phyloP scores from a whole-genome alignment of 2,113 vertebrate species.

The Marcusenius ussheri region DNA sequence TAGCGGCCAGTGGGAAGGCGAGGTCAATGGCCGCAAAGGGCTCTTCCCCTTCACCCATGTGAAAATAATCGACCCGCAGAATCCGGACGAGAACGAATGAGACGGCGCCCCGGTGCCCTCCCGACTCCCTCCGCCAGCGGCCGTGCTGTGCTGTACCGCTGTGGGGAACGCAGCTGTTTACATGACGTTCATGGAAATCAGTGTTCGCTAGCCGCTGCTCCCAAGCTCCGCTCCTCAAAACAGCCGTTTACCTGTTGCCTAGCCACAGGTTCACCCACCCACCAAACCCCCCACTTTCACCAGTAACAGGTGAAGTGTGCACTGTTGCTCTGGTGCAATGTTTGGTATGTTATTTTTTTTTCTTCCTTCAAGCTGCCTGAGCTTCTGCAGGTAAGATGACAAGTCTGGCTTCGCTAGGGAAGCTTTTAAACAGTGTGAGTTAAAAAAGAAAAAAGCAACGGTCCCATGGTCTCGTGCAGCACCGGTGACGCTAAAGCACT shows the following conservation, averaged over 20 bases:
- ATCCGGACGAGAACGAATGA: slow-evolving; percentile 92
- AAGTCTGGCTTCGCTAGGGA: background rate
- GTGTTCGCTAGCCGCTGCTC: slow-evolving; percentile 3
- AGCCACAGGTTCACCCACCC: background rate
- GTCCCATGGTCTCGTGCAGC: background rate
- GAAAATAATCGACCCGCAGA: slow-evolving; percentile 91
- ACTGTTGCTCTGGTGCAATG: background rate
- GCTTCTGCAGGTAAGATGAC: background rate
- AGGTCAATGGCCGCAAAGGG: slow-evolving; percentile 90
- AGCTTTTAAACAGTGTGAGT: background rate
- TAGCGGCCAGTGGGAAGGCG: slow-evolving; percentile 97
- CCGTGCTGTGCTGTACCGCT: background rate
- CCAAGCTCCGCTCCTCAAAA: slow-evolving; percentile 14
- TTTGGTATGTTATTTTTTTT: background rate
- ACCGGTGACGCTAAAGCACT: background rate
- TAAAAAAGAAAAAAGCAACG: background rate
- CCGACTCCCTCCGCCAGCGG: slow-evolving; percentile 44
- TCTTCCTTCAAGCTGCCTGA: background rate
- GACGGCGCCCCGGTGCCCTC: slow-evolving; percentile 38
- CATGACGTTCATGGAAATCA: slow-evolving; percentile 3
- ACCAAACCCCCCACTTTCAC: background rate
- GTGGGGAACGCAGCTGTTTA: slow-evolving; percentile 9
- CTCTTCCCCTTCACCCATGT: slow-evolving; percentile 97
- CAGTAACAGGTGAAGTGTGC: background rate
- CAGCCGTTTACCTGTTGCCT: slow-evolving; percentile 19